A percentile compares a stretch with the other conserved stretches of the same genome.
These are phyloP conservation scores for Trissonchulus latispiculum DNA, from an alignment of 2,888 invertebrate species.

Conservation along the genomic window DNA sequence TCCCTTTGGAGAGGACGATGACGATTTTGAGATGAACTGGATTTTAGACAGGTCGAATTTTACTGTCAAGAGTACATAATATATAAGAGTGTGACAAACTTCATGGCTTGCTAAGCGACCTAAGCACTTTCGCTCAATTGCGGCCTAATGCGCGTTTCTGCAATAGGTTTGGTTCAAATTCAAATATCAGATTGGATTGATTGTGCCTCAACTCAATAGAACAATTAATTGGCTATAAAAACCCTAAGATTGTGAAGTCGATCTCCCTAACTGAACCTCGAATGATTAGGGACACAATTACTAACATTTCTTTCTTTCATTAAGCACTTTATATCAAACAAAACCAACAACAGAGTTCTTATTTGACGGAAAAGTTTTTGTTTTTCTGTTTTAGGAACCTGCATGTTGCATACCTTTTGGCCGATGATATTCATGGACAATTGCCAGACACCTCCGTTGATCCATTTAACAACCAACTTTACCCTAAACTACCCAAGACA, in stretches of 20 bases:
- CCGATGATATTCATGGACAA: conserved; percentile 36
- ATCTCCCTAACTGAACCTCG: too few relatives aligned
- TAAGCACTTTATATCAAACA: neutral
- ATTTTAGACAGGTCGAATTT: conserved; percentile 32
- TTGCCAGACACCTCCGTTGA: conserved; percentile 35
- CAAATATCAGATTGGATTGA: too few relatives aligned
- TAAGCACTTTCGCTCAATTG: too few relatives aligned
- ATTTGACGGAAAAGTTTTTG: too few relatives aligned
- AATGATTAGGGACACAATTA: too few relatives aligned
- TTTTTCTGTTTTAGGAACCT: conserved; percentile 25
- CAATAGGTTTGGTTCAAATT: too few relatives aligned
- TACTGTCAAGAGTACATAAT: neutral
- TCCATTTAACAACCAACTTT: conserved; percentile 28
- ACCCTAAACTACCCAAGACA: conserved; percentile 6
- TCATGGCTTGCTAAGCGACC: neutral
- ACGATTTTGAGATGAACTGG: conserved; percentile 37
- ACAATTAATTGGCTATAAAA: too few relatives aligned
- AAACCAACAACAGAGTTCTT: too few relatives aligned
- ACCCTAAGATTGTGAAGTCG: too few relatives aligned
- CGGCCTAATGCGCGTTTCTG: too few relatives aligned
- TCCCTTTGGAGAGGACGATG: conserved; percentile 37
- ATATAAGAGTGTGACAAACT: neutral
- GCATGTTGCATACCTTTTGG: conserved; percentile 33
- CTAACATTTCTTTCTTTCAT: neutral
- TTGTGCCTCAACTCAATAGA: too few relatives aligned